Evolutionary conservation across 2,888 invertebrate species (phyloP), one percentile per base, ranked within the genome.

Genomic region (Sphaerophoria rueppellii): DNA sequence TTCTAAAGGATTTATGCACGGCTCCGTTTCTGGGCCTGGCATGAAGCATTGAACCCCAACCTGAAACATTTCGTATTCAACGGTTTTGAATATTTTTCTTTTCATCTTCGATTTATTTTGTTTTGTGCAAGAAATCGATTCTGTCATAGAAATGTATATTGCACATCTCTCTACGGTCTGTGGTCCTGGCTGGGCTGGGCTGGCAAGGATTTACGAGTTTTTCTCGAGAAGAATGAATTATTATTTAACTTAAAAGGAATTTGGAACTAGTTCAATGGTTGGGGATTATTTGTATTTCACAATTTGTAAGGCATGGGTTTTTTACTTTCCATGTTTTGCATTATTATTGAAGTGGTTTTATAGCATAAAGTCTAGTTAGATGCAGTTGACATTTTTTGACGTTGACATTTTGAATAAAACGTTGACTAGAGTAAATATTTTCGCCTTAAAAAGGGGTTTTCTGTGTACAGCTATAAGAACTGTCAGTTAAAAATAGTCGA

Each of bases 221-320:
- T 63, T 65, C 63, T 46, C 58, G 52, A 58, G 65, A 46, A 35
- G 52, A 71, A 71, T 60, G 71, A 81, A 67, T 81, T 71, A 76
- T 81, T 81, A 76, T 76, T 81, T 65, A 76, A 72, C 52, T 71
- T 54, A 67, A 71, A 58, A 48, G 70, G 63, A 70, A 54, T 71
- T 60, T n/a, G 7, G 40, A 54, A 65, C 43, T 65, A 60, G 57
- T 52, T 81, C 81, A 71, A 37, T 71, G 65, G 65, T 48, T 71
- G 4, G 35, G 57, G 40, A 54, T 43, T 54, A 40, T 67, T 67
- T 60, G 54, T 72, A 60, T 60, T 2, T 24, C 2, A 24, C 24
- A 24, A 24, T 24, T 24, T 24, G 24, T 24, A 24, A 24, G 24
- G 24, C 24, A 24, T 24, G 24, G 1, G 24, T 24, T 24, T 24